Percentiles rank a stretch among this genome's conserved stretches.
Conservation (phyloP, 1,140 invertebrate genomes). For the Caerostris extrusa region DNA sequence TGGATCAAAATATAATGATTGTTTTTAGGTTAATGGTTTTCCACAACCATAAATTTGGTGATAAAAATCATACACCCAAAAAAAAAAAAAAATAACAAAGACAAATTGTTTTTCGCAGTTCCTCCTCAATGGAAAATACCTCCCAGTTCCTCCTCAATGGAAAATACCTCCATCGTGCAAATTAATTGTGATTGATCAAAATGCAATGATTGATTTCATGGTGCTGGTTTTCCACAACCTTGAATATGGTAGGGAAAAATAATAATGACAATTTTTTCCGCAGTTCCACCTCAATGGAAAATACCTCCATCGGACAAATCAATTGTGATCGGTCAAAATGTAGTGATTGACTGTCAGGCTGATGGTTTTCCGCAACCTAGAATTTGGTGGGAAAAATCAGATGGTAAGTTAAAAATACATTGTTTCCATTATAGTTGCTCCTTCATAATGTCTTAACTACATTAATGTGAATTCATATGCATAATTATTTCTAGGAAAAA, state of each 20-base stretch:
- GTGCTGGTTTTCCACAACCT: constrained; percentile 93
- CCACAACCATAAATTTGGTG: constrained; percentile 92
- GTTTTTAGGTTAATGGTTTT: constrained; percentile 93
- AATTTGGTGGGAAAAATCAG: constrained; percentile 88
- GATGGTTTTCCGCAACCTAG: constrained; percentile 93
- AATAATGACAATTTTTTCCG: constrained; percentile 42
- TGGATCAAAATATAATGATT: too few relatives aligned
- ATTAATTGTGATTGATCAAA: constrained; percentile 77
- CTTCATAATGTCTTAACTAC: too few relatives aligned
- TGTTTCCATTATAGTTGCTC: too few relatives aligned
- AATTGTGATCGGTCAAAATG: constrained; percentile 77
- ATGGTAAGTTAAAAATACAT: constrained; percentile 76
- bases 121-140: too few relatives aligned
- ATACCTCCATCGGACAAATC: constrained; percentile 94
- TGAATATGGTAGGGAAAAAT: constrained; percentile 89
- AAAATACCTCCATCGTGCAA: too few relatives aligned
- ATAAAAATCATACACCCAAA: too few relatives aligned
- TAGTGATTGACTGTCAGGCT: constrained; percentile 84
- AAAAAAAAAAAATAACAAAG: too few relatives aligned
- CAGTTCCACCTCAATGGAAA: constrained; percentile 98
- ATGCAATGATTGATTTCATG: constrained; percentile 83
- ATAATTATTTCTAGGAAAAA: too few relatives aligned
- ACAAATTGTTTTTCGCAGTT: too few relatives aligned
- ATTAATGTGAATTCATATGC: too few relatives aligned
- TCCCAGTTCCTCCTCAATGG: too few relatives aligned